These are phyloP conservation scores for Netelia virgata DNA, from an alignment of 2,888 invertebrate genomes.

Conservation along the genomic window DNA sequence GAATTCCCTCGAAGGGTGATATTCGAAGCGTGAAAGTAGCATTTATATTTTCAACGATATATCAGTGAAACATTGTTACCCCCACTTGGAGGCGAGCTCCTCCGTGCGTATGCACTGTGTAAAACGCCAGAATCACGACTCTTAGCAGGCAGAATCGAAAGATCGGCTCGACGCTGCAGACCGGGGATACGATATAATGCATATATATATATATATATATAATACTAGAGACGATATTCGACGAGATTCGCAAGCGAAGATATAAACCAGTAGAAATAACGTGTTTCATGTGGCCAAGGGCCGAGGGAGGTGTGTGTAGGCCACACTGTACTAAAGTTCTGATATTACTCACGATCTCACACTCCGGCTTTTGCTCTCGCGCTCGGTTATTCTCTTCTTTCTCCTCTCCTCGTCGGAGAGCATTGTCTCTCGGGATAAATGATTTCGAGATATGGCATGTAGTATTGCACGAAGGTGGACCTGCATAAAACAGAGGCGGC, in stretches of 20 bases:
- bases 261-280: slow-evolving; percentile 61
- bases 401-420: slow-evolving; percentile 28
- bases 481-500: slow-evolving; percentile 45
- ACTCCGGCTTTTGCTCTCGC: slow-evolving; percentile 67
- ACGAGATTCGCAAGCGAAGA: slow-evolving; percentile 67
- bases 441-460: slow-evolving; percentile 67
- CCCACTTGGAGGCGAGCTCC: slow-evolving; percentile 8
- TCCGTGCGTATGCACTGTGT: slow-evolving; percentile 41
- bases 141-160: slow-evolving; percentile 29
- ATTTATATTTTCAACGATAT: slow-evolving; percentile 51
- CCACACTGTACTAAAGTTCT: slow-evolving; percentile 59
- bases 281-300: slow-evolving; percentile 60
- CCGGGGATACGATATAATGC: slow-evolving; percentile 57
- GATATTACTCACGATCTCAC: slow-evolving; percentile 75
- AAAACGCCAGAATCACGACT: slow-evolving; percentile 59
- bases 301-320: slow-evolving; percentile 41
- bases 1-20: background rate
- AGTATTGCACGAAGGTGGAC: slow-evolving; percentile 61
- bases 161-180: slow-evolving; percentile 48
- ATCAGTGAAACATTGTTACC: slow-evolving; percentile 56
- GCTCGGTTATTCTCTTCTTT: slow-evolving; percentile 41
- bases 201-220: slow-evolving; percentile 40
- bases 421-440: slow-evolving; percentile 70
- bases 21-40: slow-evolving; percentile 47
- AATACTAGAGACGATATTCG: slow-evolving; percentile 61